Evolutionary conservation across 2,113 vertebrate genomes (phyloP).

Genomic region (Megaceryle maxima): DNA sequence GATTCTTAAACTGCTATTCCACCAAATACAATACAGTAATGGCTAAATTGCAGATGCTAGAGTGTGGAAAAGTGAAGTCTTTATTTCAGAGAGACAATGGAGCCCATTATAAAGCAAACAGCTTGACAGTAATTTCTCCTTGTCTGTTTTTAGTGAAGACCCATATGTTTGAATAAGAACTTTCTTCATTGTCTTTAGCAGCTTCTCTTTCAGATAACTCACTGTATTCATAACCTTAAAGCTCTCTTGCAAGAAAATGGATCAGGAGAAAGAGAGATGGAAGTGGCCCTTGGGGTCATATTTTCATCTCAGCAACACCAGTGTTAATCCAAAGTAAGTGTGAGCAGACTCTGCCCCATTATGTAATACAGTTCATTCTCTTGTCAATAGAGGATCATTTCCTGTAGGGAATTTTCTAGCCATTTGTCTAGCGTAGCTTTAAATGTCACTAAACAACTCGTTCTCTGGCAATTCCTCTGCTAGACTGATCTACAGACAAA

Average conservation of each 20-base stretch:
- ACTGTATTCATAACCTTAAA: neutral
- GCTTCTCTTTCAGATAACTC: neutral
- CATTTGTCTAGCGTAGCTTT: neutral
- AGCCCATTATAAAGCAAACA: constrained; percentile 37
- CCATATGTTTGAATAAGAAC: constrained; percentile 24
- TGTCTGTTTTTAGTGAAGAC: constrained; percentile 38
- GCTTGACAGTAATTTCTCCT: constrained; percentile 54
- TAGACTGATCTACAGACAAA: neutral
- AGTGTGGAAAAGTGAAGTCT: neutral
- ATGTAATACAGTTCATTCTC: neutral
- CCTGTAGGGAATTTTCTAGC: neutral
- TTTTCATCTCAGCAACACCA: neutral
- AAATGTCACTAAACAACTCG: neutral
- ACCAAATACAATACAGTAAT: constrained; percentile 27
- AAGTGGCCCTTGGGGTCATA: neutral
- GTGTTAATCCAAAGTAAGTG: neutral
- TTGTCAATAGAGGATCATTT: neutral
- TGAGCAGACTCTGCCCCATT: neutral
- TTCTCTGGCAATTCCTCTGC: constrained; percentile 5
- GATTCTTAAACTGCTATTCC: neutral
- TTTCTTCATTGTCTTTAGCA: constrained; percentile 29
- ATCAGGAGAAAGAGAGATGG: neutral
- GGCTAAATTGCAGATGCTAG: constrained; percentile 12
- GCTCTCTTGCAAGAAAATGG: neutral
- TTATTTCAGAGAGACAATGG: constrained; percentile 58